Base-by-base conservation (phyloP, 2,797 vertebrate genomes). In the Microctenopoma steveboyesi region DNA sequence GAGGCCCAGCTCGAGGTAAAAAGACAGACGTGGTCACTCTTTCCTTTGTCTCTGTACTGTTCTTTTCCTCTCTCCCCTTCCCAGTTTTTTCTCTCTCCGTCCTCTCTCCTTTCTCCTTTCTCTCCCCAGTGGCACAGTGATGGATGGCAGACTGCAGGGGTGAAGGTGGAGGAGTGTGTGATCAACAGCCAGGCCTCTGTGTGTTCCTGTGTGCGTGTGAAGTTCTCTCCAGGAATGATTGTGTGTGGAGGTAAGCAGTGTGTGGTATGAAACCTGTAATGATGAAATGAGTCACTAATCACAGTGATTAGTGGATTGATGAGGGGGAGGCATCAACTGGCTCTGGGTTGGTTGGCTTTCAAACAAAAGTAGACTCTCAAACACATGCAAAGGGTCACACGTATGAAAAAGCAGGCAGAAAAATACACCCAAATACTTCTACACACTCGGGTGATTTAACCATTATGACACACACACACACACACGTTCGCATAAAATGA, bases 251-350 rank as follows among this genome's bases (percentile, higher is more conserved):
- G 76, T 81, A 52, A 65, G 68, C 75, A 60, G 68, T 79, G 74
- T 84, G 82, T 83, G 74, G 83, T 78, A 76, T 86, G 81, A 87
- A 91, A 89, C 88, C 87, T 86, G 84, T 86, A 86, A 90, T 86
- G 82, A 83, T 83, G 83, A 89, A 88, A 89, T 86, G 83, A 92
- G 83, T 90, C 85, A 84, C 88, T 89, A 90, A 92, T 92, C 90
- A 88, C 74, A 67, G 84, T 90, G 87, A 92, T 93, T 92, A 91
- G 82, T 54, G 43, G 74, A 78, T 78, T 76, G 79, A 84, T 76
- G 76, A 65, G 75, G 79, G 74, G 78, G 76, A 72, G 64, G 79
- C 55, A 48, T 69, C 5, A 49, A 69, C 72, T 42, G 50, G 70
- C 72, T 69, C 54, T 64, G 64, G 55, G 75, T 72, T 15, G 59